Conservation (phyloP, 2,888 invertebrate species). For the Pachymerium ferrugineum region DNA sequence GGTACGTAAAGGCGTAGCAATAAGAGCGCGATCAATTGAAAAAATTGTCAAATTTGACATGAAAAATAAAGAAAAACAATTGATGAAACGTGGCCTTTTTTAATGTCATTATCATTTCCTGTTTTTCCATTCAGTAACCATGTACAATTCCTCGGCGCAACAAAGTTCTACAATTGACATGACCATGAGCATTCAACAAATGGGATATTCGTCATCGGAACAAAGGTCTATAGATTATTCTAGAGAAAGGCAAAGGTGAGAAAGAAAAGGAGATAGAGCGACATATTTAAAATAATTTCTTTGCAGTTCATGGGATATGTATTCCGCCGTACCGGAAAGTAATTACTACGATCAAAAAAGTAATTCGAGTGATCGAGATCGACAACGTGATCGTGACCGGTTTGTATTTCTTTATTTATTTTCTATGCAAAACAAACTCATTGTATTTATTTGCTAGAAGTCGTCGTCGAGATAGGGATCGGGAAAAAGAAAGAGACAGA, state of each 20-base stretch:
- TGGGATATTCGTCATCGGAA: not conserved
- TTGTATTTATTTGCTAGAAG: not conserved
- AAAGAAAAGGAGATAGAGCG: not conserved
- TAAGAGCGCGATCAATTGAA: too few species aligned
- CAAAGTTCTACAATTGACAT: too few species aligned
- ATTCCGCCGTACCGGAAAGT: not conserved
- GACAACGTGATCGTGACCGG: conserved; percentile 15
- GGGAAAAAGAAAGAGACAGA: conserved; percentile 35
- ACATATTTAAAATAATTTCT: not conserved
- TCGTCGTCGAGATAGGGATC: conserved; percentile 32
- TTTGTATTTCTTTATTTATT: not conserved
- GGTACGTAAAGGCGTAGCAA: too few species aligned
- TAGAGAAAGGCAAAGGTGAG: not conserved
- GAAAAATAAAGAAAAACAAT: too few species aligned
- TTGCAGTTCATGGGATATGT: not conserved
- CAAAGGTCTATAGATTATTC: not conserved
- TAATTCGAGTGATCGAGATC: not conserved
- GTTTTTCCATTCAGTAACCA: too few species aligned
- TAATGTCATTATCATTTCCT: too few species aligned
- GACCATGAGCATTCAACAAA: not conserved
- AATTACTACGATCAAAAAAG: conserved; percentile 6
- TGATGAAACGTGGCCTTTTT: too few species aligned
- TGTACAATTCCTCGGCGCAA: too few species aligned
- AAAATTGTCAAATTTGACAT: too few species aligned
- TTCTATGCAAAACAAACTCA: not conserved